phyloP scores from a whole-genome alignment of 1,140 invertebrate genomes.

The Nomia melanderi region DNA sequence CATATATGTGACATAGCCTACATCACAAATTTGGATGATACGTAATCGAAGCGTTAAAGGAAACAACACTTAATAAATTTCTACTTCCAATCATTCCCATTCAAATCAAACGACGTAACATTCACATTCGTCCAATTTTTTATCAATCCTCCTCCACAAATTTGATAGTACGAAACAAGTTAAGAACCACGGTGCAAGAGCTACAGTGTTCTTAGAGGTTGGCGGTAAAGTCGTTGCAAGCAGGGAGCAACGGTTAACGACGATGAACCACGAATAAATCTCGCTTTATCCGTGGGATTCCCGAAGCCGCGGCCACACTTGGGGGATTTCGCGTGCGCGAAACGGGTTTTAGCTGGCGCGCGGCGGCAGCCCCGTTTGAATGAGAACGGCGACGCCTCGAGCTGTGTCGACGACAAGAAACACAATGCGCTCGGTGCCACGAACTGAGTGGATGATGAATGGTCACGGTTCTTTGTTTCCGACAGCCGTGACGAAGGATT shows the following conservation, averaged over 20 bases:
- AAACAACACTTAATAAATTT: too few species aligned
- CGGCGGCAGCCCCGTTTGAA: too few species aligned
- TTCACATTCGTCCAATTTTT: too few species aligned
- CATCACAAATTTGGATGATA: too few species aligned
- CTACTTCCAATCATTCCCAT: too few species aligned
- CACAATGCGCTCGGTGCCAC: background rate
- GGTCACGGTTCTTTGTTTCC: background rate
- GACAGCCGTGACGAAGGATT: background rate
- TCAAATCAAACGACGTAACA: too few species aligned
- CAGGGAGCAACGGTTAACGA: background rate
- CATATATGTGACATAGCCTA: too few species aligned
- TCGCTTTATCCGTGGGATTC: slow-evolving; percentile 47
- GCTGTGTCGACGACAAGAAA: background rate
- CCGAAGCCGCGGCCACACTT: slow-evolving; percentile 55
- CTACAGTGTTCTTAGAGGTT: background rate
- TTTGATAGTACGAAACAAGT: too few species aligned
- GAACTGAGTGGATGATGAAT: background rate
- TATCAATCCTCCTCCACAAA: too few species aligned
- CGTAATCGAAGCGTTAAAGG: too few species aligned
- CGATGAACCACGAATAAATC: slow-evolving; percentile 50
- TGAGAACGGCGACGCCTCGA: too few species aligned
- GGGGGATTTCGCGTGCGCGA: slow-evolving; percentile 48
- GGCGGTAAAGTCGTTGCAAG: background rate
- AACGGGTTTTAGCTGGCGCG: slow-evolving; percentile 38
- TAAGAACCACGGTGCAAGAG: too few species aligned